A percentile compares a stretch with the other conserved stretches of the same genome.
phyloP scores from a whole-genome alignment of 2,888 invertebrate species.

The Isoperla grammatica region DNA sequence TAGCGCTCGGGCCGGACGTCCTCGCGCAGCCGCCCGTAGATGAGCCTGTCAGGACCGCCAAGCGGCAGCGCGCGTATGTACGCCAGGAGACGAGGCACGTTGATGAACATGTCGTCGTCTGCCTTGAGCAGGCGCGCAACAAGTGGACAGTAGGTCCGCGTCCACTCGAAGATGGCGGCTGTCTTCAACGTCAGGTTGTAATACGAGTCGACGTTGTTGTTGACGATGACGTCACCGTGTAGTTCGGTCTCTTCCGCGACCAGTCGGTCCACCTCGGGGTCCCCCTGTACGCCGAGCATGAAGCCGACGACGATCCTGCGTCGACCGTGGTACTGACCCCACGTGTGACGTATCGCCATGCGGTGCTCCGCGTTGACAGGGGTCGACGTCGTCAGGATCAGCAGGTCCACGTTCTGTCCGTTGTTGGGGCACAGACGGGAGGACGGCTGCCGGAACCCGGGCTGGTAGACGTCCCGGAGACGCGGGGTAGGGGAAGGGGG shows the following conservation, averaged over 20 bases:
- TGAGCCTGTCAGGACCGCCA: slow-evolving; percentile 17
- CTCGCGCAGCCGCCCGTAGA: slow-evolving; percentile 35
- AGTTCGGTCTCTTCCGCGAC: slow-evolving; percentile 31
- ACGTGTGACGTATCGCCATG: slow-evolving; percentile 35
- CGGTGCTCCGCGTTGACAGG: slow-evolving; percentile 32
- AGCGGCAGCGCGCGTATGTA: slow-evolving; percentile 28
- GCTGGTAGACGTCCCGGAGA: no score
- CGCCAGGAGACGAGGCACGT: slow-evolving; percentile 34
- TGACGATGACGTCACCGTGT: slow-evolving; percentile 37
- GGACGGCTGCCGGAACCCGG: no score
- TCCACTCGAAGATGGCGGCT: slow-evolving; percentile 38
- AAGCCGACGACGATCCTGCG: slow-evolving; percentile 7
- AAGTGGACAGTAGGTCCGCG: slow-evolving; percentile 33
- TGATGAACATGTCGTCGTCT: slow-evolving; percentile 41
- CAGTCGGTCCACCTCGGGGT: neutral
- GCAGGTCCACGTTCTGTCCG: slow-evolving; percentile 28
- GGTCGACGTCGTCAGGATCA: slow-evolving; percentile 34
- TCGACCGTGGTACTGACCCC: slow-evolving; percentile 33
- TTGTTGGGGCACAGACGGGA: slow-evolving; percentile 19
- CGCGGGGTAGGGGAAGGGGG: no score
- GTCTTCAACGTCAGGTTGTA: slow-evolving; percentile 38
- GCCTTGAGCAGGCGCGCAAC: slow-evolving; percentile 38
- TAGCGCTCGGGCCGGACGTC: slow-evolving; percentile 37
- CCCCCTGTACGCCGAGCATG: neutral
- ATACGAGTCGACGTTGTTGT: slow-evolving; percentile 37